A percentile compares a stretch with the other conserved stretches of the same genome.
phyloP scores from a whole-genome alignment of 2,113 vertebrate species.

The Megaceryle maxima region DNA sequence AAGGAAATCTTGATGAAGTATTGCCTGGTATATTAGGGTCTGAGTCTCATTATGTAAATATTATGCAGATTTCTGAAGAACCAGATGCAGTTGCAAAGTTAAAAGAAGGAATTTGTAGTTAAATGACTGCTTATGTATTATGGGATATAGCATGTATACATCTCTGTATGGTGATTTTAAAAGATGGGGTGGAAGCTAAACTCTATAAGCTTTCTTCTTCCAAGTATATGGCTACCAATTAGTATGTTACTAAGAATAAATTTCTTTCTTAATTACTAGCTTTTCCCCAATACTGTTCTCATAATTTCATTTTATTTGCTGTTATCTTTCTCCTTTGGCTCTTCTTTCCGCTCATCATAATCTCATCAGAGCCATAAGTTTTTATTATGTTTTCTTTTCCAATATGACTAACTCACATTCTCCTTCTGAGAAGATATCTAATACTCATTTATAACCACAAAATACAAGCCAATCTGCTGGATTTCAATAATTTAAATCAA shows the following conservation, averaged over 20 bases:
- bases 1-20: not conserved
- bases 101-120: not conserved
- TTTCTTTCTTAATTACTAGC: not conserved
- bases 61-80: slow-evolving; percentile 22
- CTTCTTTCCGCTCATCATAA: not conserved
- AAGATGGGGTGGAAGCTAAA: not conserved
- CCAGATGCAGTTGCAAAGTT: not conserved
- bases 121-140: not conserved
- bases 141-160: not conserved
- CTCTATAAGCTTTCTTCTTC: not conserved
- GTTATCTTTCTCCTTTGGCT: not conserved
- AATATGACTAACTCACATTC: not conserved
- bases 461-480: not conserved
- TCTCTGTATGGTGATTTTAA: not conserved
- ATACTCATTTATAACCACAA: not conserved
- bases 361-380: not conserved
- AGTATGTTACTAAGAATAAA: not conserved
- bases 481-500: slow-evolving; percentile 2
- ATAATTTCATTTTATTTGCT: slow-evolving; percentile 17
- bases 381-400: slow-evolving; percentile 37
- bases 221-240: not conserved
- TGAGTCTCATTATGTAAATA: slow-evolving; percentile 25
- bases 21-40: not conserved
- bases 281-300: not conserved
- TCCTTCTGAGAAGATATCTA: slow-evolving; percentile 12